Base-by-base conservation (phyloP, 2,797 vertebrate genomes). In the Benthosema pterotum region DNA sequence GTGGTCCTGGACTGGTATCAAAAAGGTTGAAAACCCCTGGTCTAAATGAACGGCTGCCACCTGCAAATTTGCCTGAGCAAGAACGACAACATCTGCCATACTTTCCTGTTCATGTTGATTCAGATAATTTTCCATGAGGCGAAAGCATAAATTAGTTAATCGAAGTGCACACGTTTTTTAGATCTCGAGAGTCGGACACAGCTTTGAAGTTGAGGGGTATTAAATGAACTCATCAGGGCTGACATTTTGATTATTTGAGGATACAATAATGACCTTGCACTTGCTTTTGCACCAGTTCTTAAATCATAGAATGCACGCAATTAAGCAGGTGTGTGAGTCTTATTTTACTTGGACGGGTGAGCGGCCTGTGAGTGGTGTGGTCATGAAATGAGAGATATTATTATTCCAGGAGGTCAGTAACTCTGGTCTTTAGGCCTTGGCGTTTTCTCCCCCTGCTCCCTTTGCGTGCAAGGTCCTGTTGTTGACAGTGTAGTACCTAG, bases 401-500 rank as follows among this genome's bases (percentile, higher is more conserved):
- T 28, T 13, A 38, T 64, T 53, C 15, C 52, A 8, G 32, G 14
- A 46, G 32, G 7, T 38, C 32, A 9, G 14, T 16, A 38, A 47
- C 38, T 52, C n/a, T n/a, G 18, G 50, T 43, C n/a, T 38, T 50
- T 46, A 59, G 55, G 52, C 13, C 18, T 50, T 18, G 53, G 28
- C 22, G 19, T 28, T 13, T 64, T 9, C 28, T 18, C 28, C 15
- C 42, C 19, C 42, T n/a, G n/a, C 13, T 48, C 32, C 63, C 50
- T 43, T 69, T 22, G 61, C 67, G 60, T 66, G 65, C 42, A 52
- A 74, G 52, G 5, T 38, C 5, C 48, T 65, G 25, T 71, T 71
- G 55, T 71, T 71, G 55, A 60, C 67, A 47, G 60, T 54, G 52
- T 60, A 58, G 52, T 56, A 25, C 52, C 16, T 43, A 14, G 48